Conservation (phyloP, 2,888 invertebrate genomes). For the Tipula lateralis region DNA sequence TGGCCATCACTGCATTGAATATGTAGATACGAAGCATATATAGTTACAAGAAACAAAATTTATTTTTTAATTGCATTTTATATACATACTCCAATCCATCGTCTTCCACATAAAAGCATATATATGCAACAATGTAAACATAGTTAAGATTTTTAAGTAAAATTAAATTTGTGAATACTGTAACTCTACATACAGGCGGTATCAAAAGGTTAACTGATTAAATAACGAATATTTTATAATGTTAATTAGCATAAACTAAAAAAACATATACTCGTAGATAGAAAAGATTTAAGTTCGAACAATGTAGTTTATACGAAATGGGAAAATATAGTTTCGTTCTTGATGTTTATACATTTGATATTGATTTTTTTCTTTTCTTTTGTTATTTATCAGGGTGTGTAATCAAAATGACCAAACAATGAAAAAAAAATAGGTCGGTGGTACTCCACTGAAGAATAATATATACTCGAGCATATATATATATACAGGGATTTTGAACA, state of each 20-base stretch:
- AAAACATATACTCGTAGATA: background rate
- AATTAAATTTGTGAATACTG: background rate
- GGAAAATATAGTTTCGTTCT: background rate
- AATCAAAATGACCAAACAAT: conserved; percentile 8
- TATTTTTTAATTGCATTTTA: background rate
- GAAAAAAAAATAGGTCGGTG: background rate
- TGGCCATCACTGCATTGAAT: background rate
- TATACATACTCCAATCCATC: background rate
- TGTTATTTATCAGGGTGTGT: conserved; percentile 11
- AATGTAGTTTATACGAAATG: background rate
- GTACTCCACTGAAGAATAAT: background rate
- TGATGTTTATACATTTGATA: background rate
- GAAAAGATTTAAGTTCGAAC: background rate
- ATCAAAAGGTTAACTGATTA: conserved; percentile 19
- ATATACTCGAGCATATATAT: background rate
- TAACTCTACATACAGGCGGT: background rate
- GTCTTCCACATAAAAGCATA: background rate
- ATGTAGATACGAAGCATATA: too few species aligned
- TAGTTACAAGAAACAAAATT: background rate
- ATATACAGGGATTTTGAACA: background rate
- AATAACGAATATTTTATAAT: background rate
- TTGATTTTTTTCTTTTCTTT: background rate
- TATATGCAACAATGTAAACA: background rate
- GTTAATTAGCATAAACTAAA: conserved; percentile 5
- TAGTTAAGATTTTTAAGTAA: background rate